phyloP scores from a whole-genome alignment of 2,797 vertebrate species.

The Sciurus carolinensis region DNA sequence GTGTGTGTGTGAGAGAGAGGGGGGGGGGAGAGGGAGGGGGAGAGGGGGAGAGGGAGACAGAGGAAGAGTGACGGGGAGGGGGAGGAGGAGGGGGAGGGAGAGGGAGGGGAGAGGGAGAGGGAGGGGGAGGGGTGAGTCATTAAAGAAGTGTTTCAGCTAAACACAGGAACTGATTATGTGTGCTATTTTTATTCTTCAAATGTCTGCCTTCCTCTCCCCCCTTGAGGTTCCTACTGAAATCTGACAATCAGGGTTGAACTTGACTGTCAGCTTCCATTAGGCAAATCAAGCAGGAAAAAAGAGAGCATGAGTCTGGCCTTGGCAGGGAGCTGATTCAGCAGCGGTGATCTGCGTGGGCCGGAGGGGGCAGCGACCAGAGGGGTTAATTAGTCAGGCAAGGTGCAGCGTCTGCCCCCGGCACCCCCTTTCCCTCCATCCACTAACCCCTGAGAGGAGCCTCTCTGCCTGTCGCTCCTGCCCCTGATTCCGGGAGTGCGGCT shows the following conservation, averaged over 20 bases:
- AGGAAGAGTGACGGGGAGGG: too few relatives aligned
- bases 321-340: slow-evolving; percentile 86
- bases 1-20: neutral
- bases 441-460: neutral
- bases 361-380: slow-evolving; percentile 23
- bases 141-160: slow-evolving; percentile 86
- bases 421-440: neutral
- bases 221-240: slow-evolving; percentile 87
- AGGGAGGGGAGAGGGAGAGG: too few relatives aligned
- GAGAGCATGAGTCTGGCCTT: slow-evolving; percentile 71
- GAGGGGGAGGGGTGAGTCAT: slow-evolving; percentile 65
- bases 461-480: neutral
- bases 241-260: slow-evolving; percentile 89
- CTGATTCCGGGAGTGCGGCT: neutral
- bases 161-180: slow-evolving; percentile 88
- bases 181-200: slow-evolving; percentile 88
- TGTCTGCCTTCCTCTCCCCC: slow-evolving; percentile 83
- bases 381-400: slow-evolving; percentile 72
- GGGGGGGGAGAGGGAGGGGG: neutral
- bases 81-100: too few relatives aligned
- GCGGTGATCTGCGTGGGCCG: neutral
- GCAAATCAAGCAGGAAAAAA: slow-evolving; percentile 86
- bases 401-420: neutral
- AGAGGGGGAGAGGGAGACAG: too few relatives aligned
- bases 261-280: slow-evolving; percentile 90